A percentile compares a stretch with the other conserved stretches of the same genome.
Evolutionary conservation across 2,797 vertebrate genomes (phyloP).

Genomic region (Urocyon cinereoargenteus): DNA sequence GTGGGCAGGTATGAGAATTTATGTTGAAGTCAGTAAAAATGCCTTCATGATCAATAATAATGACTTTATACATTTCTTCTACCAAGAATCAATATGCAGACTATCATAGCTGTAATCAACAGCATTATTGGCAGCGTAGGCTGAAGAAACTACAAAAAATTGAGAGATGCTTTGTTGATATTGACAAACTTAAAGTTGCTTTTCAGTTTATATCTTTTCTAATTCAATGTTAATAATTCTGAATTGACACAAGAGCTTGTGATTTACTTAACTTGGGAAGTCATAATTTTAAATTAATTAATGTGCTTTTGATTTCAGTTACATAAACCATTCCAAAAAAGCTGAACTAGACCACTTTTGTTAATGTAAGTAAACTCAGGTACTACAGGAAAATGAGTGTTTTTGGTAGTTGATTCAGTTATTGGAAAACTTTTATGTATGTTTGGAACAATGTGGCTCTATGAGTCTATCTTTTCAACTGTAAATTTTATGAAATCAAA

Average conservation of each 20-base stretch:
- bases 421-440: neutral
- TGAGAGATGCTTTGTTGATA: slow-evolving; percentile 47
- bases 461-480: slow-evolving; percentile 3
- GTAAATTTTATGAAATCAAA: slow-evolving; percentile 33
- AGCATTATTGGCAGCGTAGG: neutral
- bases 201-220: slow-evolving; percentile 15
- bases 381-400: neutral
- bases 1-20: neutral
- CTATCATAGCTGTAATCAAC: slow-evolving; percentile 35
- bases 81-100: slow-evolving; percentile 18
- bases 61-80: slow-evolving; percentile 49
- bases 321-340: slow-evolving; percentile 26
- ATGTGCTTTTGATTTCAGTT: neutral
- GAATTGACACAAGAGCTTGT: neutral
- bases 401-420: neutral
- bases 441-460: neutral
- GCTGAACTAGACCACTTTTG: neutral
- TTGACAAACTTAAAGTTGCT: neutral
- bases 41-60: slow-evolving; percentile 31
- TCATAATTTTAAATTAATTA: slow-evolving; percentile 43
- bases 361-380: neutral
- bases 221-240: slow-evolving; percentile 24
- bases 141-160: neutral
- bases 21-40: slow-evolving; percentile 58
- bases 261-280: neutral